These are phyloP conservation scores for Horisme vitalbata DNA, from an alignment of 2,888 invertebrate species.

Conservation along the genomic window DNA sequence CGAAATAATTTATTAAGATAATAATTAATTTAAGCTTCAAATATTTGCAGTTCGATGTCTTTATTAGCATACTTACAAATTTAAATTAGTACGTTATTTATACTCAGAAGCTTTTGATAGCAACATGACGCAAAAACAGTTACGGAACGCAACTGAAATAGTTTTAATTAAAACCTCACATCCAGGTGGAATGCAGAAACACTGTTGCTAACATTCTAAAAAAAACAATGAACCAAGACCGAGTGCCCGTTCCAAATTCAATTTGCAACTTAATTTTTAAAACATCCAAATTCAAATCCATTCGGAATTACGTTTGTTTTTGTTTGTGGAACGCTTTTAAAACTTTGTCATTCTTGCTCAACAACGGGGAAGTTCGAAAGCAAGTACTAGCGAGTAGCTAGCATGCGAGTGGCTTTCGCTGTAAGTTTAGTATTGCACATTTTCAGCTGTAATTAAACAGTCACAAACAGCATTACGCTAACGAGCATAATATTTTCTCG, in stretches of 20 bases:
- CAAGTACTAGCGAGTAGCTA: constrained; percentile 17
- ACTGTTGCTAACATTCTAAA: constrained; percentile 12
- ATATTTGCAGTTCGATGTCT: too few species aligned
- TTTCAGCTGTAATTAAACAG: constrained; percentile 49
- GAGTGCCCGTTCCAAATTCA: constrained; percentile 19
- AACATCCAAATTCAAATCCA: constrained; percentile 33
- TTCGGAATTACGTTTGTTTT: constrained; percentile 29
- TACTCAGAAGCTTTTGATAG: too few species aligned
- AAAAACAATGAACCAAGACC: constrained; percentile 13
- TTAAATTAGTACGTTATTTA: too few species aligned
- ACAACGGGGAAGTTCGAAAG: constrained; percentile 25
- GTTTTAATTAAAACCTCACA: constrained; percentile 10
- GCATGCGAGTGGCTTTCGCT: constrained; percentile 35
- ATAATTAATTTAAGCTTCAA: too few species aligned
- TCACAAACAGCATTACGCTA: constrained; percentile 48
- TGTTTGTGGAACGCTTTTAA: constrained; percentile 31
- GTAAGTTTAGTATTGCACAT: constrained; percentile 37
- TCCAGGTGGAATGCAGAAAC: constrained; percentile 9
- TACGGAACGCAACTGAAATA: not conserved
- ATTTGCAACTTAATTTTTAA: constrained; percentile 29
- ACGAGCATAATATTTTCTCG: constrained; percentile 44
- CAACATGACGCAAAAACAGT: too few species aligned
- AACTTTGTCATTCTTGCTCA: constrained; percentile 33
- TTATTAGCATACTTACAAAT: too few species aligned
- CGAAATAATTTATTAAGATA: too few species aligned